Evolutionary conservation across 2,888 invertebrate species (phyloP).

Genomic region (Ceriagrion tenellum): DNA sequence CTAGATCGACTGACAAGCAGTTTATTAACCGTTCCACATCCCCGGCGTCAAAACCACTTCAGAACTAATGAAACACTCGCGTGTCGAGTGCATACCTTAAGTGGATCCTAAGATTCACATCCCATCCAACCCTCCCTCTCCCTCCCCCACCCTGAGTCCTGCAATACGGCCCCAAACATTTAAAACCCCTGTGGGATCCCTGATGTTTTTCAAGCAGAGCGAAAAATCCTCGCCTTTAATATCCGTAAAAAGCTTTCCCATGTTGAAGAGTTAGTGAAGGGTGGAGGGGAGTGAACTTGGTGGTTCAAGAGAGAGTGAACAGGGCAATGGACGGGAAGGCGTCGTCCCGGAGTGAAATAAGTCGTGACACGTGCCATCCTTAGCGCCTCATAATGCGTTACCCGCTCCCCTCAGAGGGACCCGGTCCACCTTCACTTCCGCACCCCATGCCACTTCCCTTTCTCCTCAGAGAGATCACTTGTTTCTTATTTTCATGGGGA

Average conservation of each 20-base stretch:
- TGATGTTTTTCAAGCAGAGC: slow-evolving; percentile 15
- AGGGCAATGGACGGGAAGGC: background rate
- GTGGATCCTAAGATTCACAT: background rate
- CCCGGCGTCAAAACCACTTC: background rate
- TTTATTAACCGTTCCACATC: background rate
- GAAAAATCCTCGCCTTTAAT: slow-evolving; percentile 45
- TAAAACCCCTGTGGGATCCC: background rate
- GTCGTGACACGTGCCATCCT: slow-evolving; percentile 62
- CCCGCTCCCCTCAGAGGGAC: background rate
- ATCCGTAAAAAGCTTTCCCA: slow-evolving; percentile 64
- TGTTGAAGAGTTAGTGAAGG: background rate
- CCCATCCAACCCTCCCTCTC: background rate
- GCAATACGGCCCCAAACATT: background rate
- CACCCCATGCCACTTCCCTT: background rate
- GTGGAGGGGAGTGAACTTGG: background rate
- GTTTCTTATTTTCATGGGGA: too few relatives aligned
- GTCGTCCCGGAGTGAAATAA: background rate
- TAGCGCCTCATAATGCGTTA: slow-evolving; percentile 41
- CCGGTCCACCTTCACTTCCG: background rate
- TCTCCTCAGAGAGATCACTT: too few relatives aligned
- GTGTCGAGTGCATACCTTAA: slow-evolving; percentile 10
- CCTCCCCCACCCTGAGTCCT: background rate
- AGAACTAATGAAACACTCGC: slow-evolving; percentile 12
- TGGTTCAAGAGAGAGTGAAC: background rate
- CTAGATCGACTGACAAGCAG: background rate